Percentiles rank a stretch among this genome's conserved stretches.
These are phyloP conservation scores for Sussaba pulchella DNA, from an alignment of 2,888 invertebrate genomes.

Conservation along the genomic window DNA sequence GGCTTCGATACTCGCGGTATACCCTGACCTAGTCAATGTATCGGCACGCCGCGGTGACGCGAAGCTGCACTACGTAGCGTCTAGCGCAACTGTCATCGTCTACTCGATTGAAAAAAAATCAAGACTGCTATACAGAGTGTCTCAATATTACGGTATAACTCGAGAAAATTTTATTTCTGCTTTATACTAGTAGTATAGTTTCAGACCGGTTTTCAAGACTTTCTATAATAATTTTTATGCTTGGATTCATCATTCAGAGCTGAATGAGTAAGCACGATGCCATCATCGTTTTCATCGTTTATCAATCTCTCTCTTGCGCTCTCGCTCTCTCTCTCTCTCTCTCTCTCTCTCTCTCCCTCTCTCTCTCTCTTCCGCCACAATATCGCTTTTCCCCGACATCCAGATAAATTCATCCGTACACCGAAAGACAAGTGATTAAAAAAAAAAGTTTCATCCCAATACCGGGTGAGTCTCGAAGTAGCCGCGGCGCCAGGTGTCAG, in stretches of 20 bases:
- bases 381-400: neutral
- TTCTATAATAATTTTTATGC: no score
- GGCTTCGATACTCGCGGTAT: neutral
- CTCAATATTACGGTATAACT: no score
- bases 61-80: neutral
- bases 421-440: neutral
- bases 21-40: slow-evolving; percentile 50
- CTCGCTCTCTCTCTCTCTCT: neutral
- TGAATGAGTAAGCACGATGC: no score
- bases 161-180: no score
- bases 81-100: slow-evolving; percentile 12
- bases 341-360: neutral
- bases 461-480: slow-evolving; percentile 8
- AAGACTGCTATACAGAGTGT: neutral
- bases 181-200: no score
- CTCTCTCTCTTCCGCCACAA: neutral
- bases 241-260: no score
- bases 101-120: neutral
- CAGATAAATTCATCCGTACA: neutral
- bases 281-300: no score
- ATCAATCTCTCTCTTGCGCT: neutral
- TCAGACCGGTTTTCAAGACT: no score
- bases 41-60: slow-evolving; percentile 10
- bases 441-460: neutral
- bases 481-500: slow-evolving; percentile 63